These are phyloP conservation scores for Galleria mellonella DNA, from an alignment of 1,140 invertebrate species.

Conservation along the genomic window DNA sequence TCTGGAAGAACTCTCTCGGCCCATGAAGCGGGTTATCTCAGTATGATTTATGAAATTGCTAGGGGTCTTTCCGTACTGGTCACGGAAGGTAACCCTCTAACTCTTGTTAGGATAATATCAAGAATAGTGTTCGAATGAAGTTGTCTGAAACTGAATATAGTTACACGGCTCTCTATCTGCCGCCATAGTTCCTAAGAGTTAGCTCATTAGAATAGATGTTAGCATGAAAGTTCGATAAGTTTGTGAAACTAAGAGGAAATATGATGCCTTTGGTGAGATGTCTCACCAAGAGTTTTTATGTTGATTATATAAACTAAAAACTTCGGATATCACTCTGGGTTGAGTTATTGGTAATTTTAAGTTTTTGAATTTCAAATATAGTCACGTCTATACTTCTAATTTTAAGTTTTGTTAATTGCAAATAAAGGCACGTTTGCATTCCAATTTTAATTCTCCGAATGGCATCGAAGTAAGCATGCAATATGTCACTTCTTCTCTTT, in stretches of 20 bases:
- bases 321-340: too few relatives aligned
- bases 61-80: neutral
- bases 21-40: neutral
- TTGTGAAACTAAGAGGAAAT: neutral
- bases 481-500: too few relatives aligned
- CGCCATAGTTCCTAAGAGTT: neutral
- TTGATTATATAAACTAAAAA: too few relatives aligned
- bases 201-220: constrained; percentile 2
- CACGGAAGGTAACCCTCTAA: neutral
- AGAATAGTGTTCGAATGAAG: neutral
- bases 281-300: too few relatives aligned
- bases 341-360: too few relatives aligned
- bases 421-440: too few relatives aligned
- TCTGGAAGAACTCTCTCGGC: neutral
- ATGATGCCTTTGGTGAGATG: too few relatives aligned
- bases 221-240: neutral
- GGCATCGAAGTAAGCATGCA: too few relatives aligned
- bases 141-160: neutral
- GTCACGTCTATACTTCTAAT: too few relatives aligned
- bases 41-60: neutral
- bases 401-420: too few relatives aligned
- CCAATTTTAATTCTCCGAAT: too few relatives aligned
- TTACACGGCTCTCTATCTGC: neutral
- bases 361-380: too few relatives aligned
- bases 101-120: constrained; percentile 3